These are phyloP conservation scores for Heliconius charithonia DNA, from an alignment of 2,888 invertebrate species.

Conservation along the genomic window DNA sequence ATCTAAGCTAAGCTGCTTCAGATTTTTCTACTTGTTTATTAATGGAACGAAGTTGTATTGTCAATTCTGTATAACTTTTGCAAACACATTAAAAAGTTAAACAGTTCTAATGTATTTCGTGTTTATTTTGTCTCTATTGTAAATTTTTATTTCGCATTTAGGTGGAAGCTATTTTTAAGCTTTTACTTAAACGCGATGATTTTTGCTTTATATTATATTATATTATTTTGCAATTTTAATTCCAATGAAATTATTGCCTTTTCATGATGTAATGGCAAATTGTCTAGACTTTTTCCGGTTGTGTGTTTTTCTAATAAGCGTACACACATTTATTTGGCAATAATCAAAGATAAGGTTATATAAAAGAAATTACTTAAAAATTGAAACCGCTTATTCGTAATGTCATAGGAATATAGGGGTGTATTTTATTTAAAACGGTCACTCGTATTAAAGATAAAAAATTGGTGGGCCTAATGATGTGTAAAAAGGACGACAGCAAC, in stretches of 20 bases:
- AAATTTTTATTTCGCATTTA: background rate
- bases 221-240: background rate
- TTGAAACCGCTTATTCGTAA: background rate
- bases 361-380: too few species aligned
- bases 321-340: background rate
- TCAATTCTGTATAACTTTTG: background rate
- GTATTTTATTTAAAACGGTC: background rate
- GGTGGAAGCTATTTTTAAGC: background rate
- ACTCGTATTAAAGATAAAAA: constrained; percentile 9
- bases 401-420: background rate
- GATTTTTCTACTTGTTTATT: background rate
- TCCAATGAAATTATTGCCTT: constrained; percentile 9
- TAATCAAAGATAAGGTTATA: too few species aligned
- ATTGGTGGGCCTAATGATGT: constrained; percentile 17
- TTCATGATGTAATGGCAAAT: background rate
- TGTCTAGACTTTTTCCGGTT: background rate
- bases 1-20: background rate
- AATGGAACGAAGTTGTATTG: background rate
- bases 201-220: constrained; percentile 14
- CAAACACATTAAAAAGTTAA: constrained; percentile 15
- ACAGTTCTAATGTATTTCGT: constrained; percentile 9
- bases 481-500: constrained; percentile 19
- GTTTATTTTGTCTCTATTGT: constrained; percentile 16
- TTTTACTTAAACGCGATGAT: background rate
- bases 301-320: background rate